Percentiles rank a stretch among this genome's conserved stretches.
Evolutionary conservation across 1,140 invertebrate genomes (phyloP).

Genomic region (Pogonomyrmex barbatus): DNA sequence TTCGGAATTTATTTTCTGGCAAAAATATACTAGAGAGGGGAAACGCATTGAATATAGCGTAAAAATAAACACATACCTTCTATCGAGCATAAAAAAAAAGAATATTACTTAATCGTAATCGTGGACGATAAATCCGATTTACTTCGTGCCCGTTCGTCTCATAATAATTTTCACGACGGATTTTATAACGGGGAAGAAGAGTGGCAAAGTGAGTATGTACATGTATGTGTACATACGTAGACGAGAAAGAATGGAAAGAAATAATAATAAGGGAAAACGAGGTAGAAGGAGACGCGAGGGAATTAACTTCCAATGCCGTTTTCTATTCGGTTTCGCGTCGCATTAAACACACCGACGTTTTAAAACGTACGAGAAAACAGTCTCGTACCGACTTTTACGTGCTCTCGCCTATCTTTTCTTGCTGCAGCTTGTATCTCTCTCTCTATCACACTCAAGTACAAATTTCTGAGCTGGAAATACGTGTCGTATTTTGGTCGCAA

Average conservation of each 20-base stretch:
- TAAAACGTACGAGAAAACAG: conserved; percentile 38
- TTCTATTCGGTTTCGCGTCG: conserved; percentile 60
- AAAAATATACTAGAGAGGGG: conserved; percentile 16
- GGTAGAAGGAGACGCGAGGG: conserved; percentile 61
- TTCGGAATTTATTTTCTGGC: conserved; percentile 20
- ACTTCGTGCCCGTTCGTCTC: conserved; percentile 51
- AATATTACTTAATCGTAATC: conserved; percentile 60
- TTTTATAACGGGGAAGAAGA: conserved; percentile 31
- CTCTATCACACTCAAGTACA: conserved; percentile 41
- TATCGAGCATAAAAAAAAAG: background rate
- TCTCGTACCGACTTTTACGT: conserved; percentile 24
- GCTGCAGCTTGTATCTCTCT: conserved; percentile 17
- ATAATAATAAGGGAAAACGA: conserved; percentile 66
- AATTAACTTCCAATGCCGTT: conserved; percentile 68
- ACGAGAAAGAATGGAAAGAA: conserved; percentile 3
- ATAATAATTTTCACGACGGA: conserved; percentile 68
- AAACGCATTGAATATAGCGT: background rate
- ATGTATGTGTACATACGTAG: background rate
- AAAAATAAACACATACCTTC: conserved; percentile 30
- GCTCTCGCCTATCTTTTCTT: conserved; percentile 18
- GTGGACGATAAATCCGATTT: conserved; percentile 69
- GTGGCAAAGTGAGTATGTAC: background rate
- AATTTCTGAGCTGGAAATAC: conserved; percentile 57
- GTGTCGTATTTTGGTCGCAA: background rate
- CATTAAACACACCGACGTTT: conserved; percentile 67